Base-by-base conservation (phyloP, 2,888 invertebrate genomes). In the Portevinia maculata region DNA sequence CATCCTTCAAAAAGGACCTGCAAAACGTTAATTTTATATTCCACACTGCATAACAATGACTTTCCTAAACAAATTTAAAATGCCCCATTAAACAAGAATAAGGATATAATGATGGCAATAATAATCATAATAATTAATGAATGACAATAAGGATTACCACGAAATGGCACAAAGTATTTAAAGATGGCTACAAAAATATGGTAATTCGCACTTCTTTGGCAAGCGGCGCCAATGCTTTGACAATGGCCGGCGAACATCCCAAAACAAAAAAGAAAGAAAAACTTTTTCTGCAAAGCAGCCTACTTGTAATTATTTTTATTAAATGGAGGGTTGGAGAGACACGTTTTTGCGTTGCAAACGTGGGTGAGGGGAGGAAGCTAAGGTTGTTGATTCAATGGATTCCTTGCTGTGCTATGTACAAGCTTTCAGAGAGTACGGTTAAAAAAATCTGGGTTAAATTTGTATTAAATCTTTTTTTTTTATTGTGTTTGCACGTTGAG, bases 81-180 rank as follows among this genome's bases (percentile, higher is more conserved):
- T 78, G 78, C 64, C 71, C 71, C 83, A 83, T 83, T 78, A 78
- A 83, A 83, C 71, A 83, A 78, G 78, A 78, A 78, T 83, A 78
- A 78, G 71, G 83, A 73, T 67, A 83, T 83, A 83, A 83, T 67
- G 83, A 83, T 62, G 83, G 71, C 78, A 73, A 83, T 83, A 78
- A 78, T 83, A 83, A 83, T 83, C 78, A 78, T 62, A 78, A 83
- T 83, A 83, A 83, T 83, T 83, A 83, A 83, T 83, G 83, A 76
- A 78, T 73, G 83, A 83, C 78, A 83, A 78, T 83, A 83, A 83
- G 83, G 83, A 83, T 83, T 83, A 78, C 78, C 83, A 7, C 74
- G 55, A 62, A 83, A 71, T 71, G 78, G 67, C 62, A 71, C 65
- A 70, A 71, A 78, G 67, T 71, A 76, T 71, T 76, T 65, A 71